A percentile compares a stretch with the other conserved stretches of the same genome.
Evolutionary conservation across 2,113 vertebrate species (phyloP).

Genomic region (human (Homo sapiens)): GRCh38 chr15:92057001-92057500

Average conservation of each 20-base stretch:
- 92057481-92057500: too few relatives aligned
- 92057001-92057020: neutral
- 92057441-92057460: neutral
- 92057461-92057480: neutral
- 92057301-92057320: neutral
- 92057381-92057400: neutral
- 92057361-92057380: neutral
- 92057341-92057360: neutral
- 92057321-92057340: neutral
- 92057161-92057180: neutral
- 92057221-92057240: neutral
- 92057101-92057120: neutral
- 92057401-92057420: neutral
- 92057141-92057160: neutral
- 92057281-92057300: fast-evolving
- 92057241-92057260: neutral
- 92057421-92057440: neutral
- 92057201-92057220: neutral
- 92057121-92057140: fast-evolving
- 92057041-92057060: neutral
- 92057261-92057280: neutral
- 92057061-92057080: neutral
- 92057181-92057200: neutral
- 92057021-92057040: neutral
- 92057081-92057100: neutral